Base-by-base conservation (phyloP, 2,113 vertebrate genomes). In the Gambusia affinis region DNA sequence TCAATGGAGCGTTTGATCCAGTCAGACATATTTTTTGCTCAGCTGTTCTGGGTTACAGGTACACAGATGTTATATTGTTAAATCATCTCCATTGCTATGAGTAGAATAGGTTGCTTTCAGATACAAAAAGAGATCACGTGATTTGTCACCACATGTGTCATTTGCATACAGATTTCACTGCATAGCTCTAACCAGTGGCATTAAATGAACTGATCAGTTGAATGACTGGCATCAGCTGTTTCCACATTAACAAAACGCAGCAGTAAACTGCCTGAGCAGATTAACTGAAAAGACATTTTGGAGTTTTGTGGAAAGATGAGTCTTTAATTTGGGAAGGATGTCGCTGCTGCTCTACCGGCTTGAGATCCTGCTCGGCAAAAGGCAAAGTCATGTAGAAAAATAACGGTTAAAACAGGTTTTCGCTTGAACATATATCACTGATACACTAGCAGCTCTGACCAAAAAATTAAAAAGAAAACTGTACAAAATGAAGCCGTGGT, bases 401-500 rank as follows among this genome's bases (percentile, higher is more conserved):
- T 63, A 51, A 67, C 28, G 64, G 64, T 14, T n/a, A 1, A 61
- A n/a, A 51, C 30, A 76, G 76, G 60, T 28, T 35, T 14, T 35
- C 35, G 22, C n/a, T 65, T 64, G 39, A 44, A 54, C 65, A 83
- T 11, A 83, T 11, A 2, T 60, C 71, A n/a, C 70, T 70, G 64
- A 68, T 10, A 35, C 27, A n/a, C 22, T n/a, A 2, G 51, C 12
- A 30, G 62, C 12, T 33, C 29, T 37, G 69, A 62, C 44, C 28
- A 31, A 71, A 44, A 42, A 17, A 27, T 7, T 31, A 8, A 33
- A 33, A 33, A 7, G 6, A 8, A 60, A 54, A 54, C 54, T 67
- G 47, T 24, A 66, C 29, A 31, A 29, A 39, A 72, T 66, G 27
- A 60, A 44, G 70, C 67, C 64, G 60, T 69, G 39, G 37, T 54